Conservation (phyloP, 2,113 vertebrate genomes). For the Meleagris gallopavo region DNA sequence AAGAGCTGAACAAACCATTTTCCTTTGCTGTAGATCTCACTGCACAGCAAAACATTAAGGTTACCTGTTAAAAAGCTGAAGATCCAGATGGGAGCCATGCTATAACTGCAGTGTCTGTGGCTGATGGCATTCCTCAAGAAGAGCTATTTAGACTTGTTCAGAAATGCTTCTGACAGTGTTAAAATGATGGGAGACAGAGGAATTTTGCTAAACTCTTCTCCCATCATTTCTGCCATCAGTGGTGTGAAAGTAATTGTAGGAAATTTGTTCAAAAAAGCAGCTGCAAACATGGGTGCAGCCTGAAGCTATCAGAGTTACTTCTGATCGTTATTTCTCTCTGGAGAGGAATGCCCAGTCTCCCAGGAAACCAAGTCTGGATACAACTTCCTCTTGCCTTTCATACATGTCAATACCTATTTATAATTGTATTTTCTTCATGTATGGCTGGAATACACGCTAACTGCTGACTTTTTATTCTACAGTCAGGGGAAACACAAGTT, state of each 20-base stretch:
- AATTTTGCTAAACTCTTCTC: constrained; percentile 10
- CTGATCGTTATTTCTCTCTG: neutral
- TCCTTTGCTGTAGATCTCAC: neutral
- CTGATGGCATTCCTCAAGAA: neutral
- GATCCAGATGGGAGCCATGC: neutral
- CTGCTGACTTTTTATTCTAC: constrained; percentile 16
- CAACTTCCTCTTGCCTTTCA: neutral
- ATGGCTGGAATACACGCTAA: neutral
- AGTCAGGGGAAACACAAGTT: neutral
- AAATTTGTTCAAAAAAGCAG: neutral
- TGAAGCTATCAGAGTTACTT: neutral
- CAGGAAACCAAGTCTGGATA: constrained; percentile 27
- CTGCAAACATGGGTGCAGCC: neutral
- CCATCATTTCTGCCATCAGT: neutral
- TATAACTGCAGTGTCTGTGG: neutral
- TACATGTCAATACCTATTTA: constrained; percentile 36
- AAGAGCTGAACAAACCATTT: neutral
- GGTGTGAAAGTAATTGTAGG: neutral
- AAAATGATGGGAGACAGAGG: neutral
- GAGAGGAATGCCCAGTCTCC: constrained; percentile 2
- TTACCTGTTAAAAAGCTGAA: neutral
- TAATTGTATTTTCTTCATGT: neutral
- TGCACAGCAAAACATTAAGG: neutral
- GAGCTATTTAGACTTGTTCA: neutral
- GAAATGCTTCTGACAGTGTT: neutral